Evolutionary conservation across 2,888 invertebrate genomes (phyloP).

Genomic region (Sinodicranocentrus sp.): DNA sequence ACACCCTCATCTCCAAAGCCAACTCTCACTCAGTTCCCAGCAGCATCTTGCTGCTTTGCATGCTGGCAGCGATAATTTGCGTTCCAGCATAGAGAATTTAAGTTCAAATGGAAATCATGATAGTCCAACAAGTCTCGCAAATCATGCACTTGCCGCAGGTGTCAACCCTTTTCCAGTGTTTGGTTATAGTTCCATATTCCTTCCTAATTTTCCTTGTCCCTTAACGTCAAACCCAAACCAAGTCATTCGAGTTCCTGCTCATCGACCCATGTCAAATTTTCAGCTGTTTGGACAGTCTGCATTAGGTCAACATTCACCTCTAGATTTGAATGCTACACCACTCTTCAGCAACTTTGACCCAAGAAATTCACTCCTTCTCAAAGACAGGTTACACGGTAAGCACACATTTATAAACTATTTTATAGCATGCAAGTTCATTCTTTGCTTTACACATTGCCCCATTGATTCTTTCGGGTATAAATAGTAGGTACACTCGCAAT

Average conservation of each 20-base stretch:
- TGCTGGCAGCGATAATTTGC: slow-evolving; percentile 38
- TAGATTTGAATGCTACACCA: slow-evolving; percentile 76
- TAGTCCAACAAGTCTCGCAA: slow-evolving; percentile 29
- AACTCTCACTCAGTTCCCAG: slow-evolving; percentile 55
- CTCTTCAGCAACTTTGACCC: slow-evolving; percentile 77
- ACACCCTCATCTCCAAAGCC: slow-evolving; percentile 63
- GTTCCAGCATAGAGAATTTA: slow-evolving; percentile 59
- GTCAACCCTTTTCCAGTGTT: slow-evolving; percentile 76
- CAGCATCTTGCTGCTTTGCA: slow-evolving; percentile 45
- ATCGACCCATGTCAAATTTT: slow-evolving; percentile 82
- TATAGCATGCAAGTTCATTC: too few species aligned
- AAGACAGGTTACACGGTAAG: slow-evolving; percentile 77
- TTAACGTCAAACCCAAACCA: slow-evolving; percentile 76
- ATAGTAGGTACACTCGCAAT: too few species aligned
- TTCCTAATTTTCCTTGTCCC: slow-evolving; percentile 76
- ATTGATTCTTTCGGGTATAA: too few species aligned
- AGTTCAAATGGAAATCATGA: slow-evolving; percentile 63
- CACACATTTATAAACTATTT: too few species aligned
- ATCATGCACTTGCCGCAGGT: slow-evolving; percentile 37
- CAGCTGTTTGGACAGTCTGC: slow-evolving; percentile 76
- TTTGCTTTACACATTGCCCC: too few species aligned
- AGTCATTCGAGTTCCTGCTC: slow-evolving; percentile 80
- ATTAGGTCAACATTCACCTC: slow-evolving; percentile 71
- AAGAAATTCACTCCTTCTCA: slow-evolving; percentile 76
- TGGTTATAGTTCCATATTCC: slow-evolving; percentile 76